Percentiles rank a stretch among this genome's conserved stretches.
These are phyloP conservation scores for Drosophila multiciliata DNA, from an alignment of 2,888 invertebrate species.

Conservation along the genomic window DNA sequence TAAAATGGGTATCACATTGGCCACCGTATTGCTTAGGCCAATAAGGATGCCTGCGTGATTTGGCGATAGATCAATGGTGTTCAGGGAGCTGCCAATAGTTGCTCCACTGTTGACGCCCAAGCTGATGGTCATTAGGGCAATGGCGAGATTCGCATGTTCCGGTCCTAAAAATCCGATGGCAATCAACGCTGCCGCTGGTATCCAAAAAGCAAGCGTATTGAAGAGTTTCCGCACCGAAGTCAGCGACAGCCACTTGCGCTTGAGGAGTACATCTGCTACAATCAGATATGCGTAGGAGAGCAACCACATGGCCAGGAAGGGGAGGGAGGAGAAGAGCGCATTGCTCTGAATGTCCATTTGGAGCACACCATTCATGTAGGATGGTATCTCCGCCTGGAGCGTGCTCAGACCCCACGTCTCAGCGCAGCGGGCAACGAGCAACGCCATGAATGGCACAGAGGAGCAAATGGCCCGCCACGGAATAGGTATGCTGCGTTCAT, in stretches of 20 bases:
- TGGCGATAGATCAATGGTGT: conserved; percentile 88
- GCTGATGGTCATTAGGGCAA: conserved; percentile 86
- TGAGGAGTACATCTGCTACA: conserved; percentile 85
- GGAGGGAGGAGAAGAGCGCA: conserved; percentile 85
- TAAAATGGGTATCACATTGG: conserved; percentile 87
- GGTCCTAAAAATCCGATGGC: conserved; percentile 85
- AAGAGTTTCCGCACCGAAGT: conserved; percentile 71
- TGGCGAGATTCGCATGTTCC: conserved; percentile 84
- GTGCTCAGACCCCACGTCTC: conserved; percentile 90
- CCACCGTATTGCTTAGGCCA: conserved; percentile 88
- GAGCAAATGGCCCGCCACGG: conserved; percentile 88
- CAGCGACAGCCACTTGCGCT: conserved; percentile 83
- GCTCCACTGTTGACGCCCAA: conserved; percentile 85
- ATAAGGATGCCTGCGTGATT: conserved; percentile 88
- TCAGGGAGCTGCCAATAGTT: conserved; percentile 85
- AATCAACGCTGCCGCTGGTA: conserved; percentile 86
- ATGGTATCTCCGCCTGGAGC: conserved; percentile 89
- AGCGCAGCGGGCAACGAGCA: conserved; percentile 86
- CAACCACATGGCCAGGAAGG: conserved; percentile 86
- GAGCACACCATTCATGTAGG: conserved; percentile 88
- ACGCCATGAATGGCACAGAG: conserved; percentile 87
- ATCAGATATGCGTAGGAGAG: conserved; percentile 85
- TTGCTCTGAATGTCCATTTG: conserved; percentile 87
- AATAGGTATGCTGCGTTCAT: conserved; percentile 82
- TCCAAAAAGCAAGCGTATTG: conserved; percentile 83